Base-by-base conservation (phyloP, 2,797 vertebrate species). In the Amniataba percoides region DNA sequence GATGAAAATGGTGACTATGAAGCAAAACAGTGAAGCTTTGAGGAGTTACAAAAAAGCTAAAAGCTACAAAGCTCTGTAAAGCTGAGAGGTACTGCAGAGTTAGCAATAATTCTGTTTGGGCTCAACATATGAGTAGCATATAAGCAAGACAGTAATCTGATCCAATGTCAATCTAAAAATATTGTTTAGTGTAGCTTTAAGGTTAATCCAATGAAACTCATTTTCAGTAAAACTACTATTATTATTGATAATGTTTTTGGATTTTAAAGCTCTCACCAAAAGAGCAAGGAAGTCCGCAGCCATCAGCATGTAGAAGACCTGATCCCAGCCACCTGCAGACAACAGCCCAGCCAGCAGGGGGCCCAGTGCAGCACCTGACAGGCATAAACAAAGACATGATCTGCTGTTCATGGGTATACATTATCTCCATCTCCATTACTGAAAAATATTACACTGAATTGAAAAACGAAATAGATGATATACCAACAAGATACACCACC, bases 231-330 rank as follows among this genome's bases (percentile, higher is more conserved):
- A 55, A n/a, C 3, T 7, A 19, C 15, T 12, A 19, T 3, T 15
- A 14, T 8, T 39, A 53, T 19, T 21, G 2, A 3, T 23, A 18
- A 13, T 36, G 14, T 52, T 27, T 15, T 51, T 14, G 7, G 4
- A 25, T 71, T 46, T 42, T 31, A 19, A 57, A 63, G 12, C 12
- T 74, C 96, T 92, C 88, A 99, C 98, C 95, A 99, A 80, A 80
- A 97, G 96, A 75, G 98, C 98, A 14, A 96, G 76, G 80, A 97
- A 80, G 0, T 99, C 97, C 0, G 98, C 96, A 0, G 92, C 80
- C 88, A 99, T 99, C 76, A 99, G 85, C 98, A 99, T 99, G 90
- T 99, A 99, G 91, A 99, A 99, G 71, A 99, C 98, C 0, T 94
- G 96, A 76, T 97, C 94, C 98, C 98, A 99, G 80, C 98, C 95